Base-by-base conservation (phyloP, 2,797 vertebrate genomes). In the Cygnus olor region DNA sequence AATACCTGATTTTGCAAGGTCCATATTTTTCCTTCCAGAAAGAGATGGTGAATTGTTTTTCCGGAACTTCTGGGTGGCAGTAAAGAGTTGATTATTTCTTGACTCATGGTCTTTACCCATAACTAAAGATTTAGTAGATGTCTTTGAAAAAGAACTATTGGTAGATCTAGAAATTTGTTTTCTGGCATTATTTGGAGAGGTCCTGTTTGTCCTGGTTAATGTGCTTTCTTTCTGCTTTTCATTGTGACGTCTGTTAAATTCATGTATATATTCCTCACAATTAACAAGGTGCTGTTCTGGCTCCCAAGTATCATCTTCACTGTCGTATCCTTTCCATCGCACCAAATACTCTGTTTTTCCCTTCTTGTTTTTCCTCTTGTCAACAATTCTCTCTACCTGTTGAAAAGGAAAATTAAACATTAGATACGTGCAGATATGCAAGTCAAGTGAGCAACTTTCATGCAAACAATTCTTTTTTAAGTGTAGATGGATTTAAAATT, bases 231-330 rank as follows among this genome's bases (percentile, higher is more conserved):
- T 98, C 89, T 98, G 98, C 61, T 97, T 97, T 91, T 99, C 98
- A 0, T 92, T 96, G 66, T 98, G 97, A 88, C 98, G 98, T 13
- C 98, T 98, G 97, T 99, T 99, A 87, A 99, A 99, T 80, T 99
- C 98, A 14, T 98, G 99, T 85, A 99, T 99, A 88, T 99, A 99
- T 69, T 98, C 98, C 97, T 99, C 98, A 90, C 99, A 99, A 91
- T 98, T 99, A 79, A 99, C 98, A 93, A 99, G 98, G 97, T 99
- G 98, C 89, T 98, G 98, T 95, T 99, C 99, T 0, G 99, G 99
- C 89, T 99, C 99, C 99, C 99, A 99, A 1, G 99, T 99, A 95
- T 99, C 99, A 3, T 98, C 99, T 88, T 99, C 99, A 1, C 98
- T 98, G 30, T 98, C 98, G 0, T 99, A 99, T 73, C 99, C 99